Percentiles rank a stretch among this genome's conserved stretches.
phyloP scores from a whole-genome alignment of 2,888 invertebrate genomes.

The Synanthedon andrenaeformis region DNA sequence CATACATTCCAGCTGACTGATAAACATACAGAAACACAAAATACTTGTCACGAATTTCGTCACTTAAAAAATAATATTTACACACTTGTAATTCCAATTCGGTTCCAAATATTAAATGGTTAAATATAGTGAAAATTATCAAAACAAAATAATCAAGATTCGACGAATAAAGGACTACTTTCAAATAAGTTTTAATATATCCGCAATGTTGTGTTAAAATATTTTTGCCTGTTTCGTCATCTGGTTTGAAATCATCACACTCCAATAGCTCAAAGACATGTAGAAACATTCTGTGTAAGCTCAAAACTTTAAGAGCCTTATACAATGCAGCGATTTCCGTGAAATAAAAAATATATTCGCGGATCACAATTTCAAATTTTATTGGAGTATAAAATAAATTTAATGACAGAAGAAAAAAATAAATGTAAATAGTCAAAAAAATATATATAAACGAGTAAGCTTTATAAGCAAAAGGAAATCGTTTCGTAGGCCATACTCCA shows the following conservation, averaged over 20 bases:
- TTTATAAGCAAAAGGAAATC: constrained; percentile 26
- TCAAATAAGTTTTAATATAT: constrained; percentile 26
- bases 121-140: constrained; percentile 27
- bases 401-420: constrained; percentile 34
- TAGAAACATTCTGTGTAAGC: constrained; percentile 29
- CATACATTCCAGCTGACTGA: constrained; percentile 40
- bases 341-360: constrained; percentile 28
- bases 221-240: constrained; percentile 19
- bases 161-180: constrained; percentile 18
- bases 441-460: constrained; percentile 32
- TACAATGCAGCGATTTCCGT: background rate
- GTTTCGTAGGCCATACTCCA: constrained; percentile 36
- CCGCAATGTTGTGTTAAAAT: constrained; percentile 21
- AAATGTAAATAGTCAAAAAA: constrained; percentile 22
- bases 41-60: constrained; percentile 25
- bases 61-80: constrained; percentile 44
- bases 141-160: constrained; percentile 23
- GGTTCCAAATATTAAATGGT: constrained; percentile 22
- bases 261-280: constrained; percentile 34
- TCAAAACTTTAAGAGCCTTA: constrained; percentile 37
- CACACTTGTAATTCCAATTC: constrained; percentile 38
- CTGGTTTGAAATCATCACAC: constrained; percentile 28
- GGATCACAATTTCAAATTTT: constrained; percentile 35
- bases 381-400: constrained; percentile 31
- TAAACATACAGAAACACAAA: constrained; percentile 34